These are phyloP conservation scores for Acipenser ruthenus DNA, from an alignment of 2,797 vertebrate genomes.

Conservation along the genomic window DNA sequence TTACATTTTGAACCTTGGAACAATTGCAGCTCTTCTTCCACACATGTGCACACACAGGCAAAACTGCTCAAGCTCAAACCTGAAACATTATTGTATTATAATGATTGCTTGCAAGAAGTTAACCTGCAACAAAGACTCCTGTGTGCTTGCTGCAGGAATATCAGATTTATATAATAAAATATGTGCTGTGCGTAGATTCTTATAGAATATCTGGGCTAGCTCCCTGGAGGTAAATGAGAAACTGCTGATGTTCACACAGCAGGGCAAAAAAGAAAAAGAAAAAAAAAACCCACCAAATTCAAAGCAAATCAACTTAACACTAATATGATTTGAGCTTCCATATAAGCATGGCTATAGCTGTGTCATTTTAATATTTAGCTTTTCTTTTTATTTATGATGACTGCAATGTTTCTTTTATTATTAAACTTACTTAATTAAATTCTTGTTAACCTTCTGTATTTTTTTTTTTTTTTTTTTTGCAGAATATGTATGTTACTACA, in stretches of 20 bases:
- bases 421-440: not conserved
- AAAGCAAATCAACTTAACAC: constrained; percentile 26
- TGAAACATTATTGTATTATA: too few relatives aligned
- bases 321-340: constrained; percentile 20
- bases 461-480: constrained; percentile 13
- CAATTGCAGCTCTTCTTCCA: not conserved
- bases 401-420: not conserved
- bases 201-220: constrained; percentile 40
- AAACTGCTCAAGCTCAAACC: not conserved
- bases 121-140: constrained; percentile 6
- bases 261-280: constrained; percentile 10
- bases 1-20: too few relatives aligned
- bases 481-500: too few relatives aligned
- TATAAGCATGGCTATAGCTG: constrained; percentile 20
- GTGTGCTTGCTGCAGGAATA: constrained; percentile 14
- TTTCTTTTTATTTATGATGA: not conserved
- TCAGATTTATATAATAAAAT: constrained; percentile 38
- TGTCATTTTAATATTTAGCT: not conserved
- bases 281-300: constrained; percentile 22
- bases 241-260: constrained; percentile 33
- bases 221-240: constrained; percentile 42
- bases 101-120: constrained; percentile 10
- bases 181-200: constrained; percentile 29
- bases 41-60: constrained; percentile 2
- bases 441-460: not conserved